phyloP scores from a whole-genome alignment of 2,797 vertebrate genomes.

The Sibirionetta formosa region DNA sequence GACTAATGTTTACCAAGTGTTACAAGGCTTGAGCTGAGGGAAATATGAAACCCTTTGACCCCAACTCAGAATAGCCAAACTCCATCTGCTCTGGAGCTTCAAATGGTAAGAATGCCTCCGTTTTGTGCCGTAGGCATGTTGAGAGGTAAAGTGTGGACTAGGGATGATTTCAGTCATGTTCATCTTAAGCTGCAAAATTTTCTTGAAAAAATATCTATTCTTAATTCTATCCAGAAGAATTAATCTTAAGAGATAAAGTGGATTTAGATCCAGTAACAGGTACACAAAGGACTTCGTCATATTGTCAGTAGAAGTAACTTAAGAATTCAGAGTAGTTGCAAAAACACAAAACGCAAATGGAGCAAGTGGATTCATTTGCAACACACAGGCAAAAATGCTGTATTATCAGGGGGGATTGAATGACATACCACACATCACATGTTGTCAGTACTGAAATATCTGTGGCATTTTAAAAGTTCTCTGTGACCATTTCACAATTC shows the following conservation, averaged over 20 bases:
- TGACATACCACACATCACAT: neutral
- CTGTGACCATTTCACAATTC: neutral
- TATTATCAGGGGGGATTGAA: neutral
- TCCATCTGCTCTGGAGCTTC: constrained; percentile 29
- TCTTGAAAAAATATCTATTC: neutral
- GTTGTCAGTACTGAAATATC: constrained; percentile 16
- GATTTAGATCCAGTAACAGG: neutral
- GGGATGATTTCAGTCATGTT: neutral
- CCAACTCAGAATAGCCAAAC: constrained; percentile 50
- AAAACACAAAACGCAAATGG: neutral
- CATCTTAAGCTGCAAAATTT: neutral
- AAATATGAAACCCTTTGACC: constrained; percentile 71
- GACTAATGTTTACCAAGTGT: constrained; percentile 33
- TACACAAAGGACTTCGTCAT: neutral
- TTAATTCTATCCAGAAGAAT: neutral
- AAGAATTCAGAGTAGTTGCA: neutral
- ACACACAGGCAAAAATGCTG: neutral
- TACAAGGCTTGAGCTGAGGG: neutral
- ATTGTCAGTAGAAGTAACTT: neutral
- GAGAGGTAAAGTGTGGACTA: neutral
- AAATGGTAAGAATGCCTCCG: neutral
- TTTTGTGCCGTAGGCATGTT: neutral
- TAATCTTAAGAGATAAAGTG: neutral
- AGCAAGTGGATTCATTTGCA: neutral
- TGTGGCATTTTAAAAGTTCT: constrained; percentile 21